phyloP scores from a whole-genome alignment of 2,888 invertebrate species.

The Gastrophysa polygoni region DNA sequence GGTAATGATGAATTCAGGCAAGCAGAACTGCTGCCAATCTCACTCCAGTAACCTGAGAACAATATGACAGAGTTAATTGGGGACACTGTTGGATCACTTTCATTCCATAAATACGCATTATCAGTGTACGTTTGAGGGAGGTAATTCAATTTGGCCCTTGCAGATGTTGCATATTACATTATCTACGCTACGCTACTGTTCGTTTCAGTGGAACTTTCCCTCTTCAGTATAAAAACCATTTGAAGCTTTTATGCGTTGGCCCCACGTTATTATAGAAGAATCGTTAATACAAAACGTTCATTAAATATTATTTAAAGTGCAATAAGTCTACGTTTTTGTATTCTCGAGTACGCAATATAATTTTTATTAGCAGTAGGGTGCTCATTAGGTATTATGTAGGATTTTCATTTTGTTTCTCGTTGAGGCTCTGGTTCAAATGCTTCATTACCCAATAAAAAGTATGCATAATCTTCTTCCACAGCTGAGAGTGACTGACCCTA shows the following conservation, averaged over 20 bases:
- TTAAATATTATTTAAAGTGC: conserved; percentile 27
- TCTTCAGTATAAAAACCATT: conserved; percentile 29
- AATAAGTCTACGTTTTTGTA: conserved; percentile 6
- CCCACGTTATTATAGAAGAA: conserved; percentile 25
- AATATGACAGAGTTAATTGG: neutral
- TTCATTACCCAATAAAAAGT: neutral
- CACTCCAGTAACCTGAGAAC: too few species aligned
- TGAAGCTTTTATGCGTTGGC: conserved; percentile 24
- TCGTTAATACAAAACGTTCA: conserved; percentile 33
- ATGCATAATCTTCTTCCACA: too few species aligned
- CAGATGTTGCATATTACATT: neutral
- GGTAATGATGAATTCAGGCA: too few species aligned
- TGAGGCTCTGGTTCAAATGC: neutral
- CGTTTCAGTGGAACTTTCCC: conserved; percentile 14
- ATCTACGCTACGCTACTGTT: conserved; percentile 21
- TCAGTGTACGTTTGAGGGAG: neutral
- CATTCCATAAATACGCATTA: neutral
- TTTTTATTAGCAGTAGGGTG: conserved; percentile 11
- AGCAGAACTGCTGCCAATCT: too few species aligned
- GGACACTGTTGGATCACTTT: neutral
- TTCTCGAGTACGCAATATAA: conserved; percentile 9
- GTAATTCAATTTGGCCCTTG: neutral
- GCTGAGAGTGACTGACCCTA: too few species aligned
- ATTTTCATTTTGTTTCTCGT: neutral
- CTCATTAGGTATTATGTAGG: neutral